Percentiles rank a stretch among this genome's conserved stretches.
These are phyloP conservation scores for Panurus biarmicus DNA, from an alignment of 2,113 vertebrate species.

Conservation along the genomic window DNA sequence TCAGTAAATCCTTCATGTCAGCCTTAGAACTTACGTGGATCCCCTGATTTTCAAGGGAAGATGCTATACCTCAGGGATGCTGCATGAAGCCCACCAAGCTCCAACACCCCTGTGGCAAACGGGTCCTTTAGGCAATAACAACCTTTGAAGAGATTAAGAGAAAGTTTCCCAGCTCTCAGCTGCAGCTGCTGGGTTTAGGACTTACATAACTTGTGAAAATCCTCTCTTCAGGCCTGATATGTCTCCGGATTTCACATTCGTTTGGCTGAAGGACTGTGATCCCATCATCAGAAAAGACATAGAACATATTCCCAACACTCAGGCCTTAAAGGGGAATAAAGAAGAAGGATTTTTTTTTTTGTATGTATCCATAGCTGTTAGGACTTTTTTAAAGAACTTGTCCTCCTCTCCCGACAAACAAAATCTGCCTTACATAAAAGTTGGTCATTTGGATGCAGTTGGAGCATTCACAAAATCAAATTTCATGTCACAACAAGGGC, in stretches of 20 bases:
- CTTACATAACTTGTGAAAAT: slow-evolving; percentile 87
- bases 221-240: slow-evolving; percentile 83
- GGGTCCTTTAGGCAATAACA: neutral
- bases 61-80: neutral
- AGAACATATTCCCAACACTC: slow-evolving; percentile 96
- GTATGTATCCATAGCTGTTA: neutral
- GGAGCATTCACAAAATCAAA: neutral
- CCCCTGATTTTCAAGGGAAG: neutral
- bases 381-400: neutral
- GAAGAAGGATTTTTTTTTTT: neutral
- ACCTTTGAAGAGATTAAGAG: neutral
- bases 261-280: slow-evolving; percentile 83
- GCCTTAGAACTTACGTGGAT: neutral
- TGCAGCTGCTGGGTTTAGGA: neutral
- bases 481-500: slow-evolving; percentile 12
- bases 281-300: slow-evolving; percentile 89
- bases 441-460: neutral
- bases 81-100: neutral
- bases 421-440: neutral
- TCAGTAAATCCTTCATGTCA: neutral
- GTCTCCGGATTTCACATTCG: slow-evolving; percentile 89
- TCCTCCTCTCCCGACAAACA: neutral
- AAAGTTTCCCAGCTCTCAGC: neutral
- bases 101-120: neutral
- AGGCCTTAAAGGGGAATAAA: slow-evolving; percentile 74